A percentile compares a stretch with the other conserved stretches of the same genome.
phyloP scores from a whole-genome alignment of 2,797 vertebrate genomes.

The Geotrypetes seraphini region DNA sequence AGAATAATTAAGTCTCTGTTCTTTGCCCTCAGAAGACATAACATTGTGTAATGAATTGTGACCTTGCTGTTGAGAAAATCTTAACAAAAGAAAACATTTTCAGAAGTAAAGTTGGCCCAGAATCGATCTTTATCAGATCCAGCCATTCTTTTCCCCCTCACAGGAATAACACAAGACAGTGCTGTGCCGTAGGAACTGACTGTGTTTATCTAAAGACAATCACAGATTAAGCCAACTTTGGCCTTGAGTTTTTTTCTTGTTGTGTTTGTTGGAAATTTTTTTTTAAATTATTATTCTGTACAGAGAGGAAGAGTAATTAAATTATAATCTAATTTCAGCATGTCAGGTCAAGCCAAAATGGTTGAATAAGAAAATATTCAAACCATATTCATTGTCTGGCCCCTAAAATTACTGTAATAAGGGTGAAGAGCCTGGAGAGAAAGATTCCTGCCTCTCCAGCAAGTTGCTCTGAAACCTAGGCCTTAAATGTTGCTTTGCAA shows the following conservation, averaged over 20 bases:
- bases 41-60: slow-evolving; percentile 28
- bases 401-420: too few species aligned
- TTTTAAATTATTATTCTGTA: slow-evolving; percentile 19
- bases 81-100: slow-evolving; percentile 13
- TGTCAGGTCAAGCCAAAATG: slow-evolving; percentile 14
- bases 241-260: too few species aligned
- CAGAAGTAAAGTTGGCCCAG: slow-evolving; percentile 28
- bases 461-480: too few species aligned
- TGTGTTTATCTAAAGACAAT: slow-evolving; percentile 3
- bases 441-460: too few species aligned
- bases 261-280: too few species aligned
- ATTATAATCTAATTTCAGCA: slow-evolving; percentile 21
- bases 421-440: too few species aligned
- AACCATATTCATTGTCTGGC: neutral
- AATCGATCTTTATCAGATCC: slow-evolving; percentile 5
- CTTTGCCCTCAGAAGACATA: slow-evolving; percentile 40
- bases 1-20: slow-evolving; percentile 32
- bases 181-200: slow-evolving; percentile 20
- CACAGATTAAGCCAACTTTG: too few species aligned
- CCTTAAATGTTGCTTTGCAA: too few species aligned
- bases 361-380: slow-evolving; percentile 4
- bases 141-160: too few species aligned
- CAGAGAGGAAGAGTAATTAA: slow-evolving; percentile 19
- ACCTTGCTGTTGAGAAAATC: slow-evolving; percentile 15
- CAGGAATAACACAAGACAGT: too few species aligned